phyloP scores from a whole-genome alignment of 2,797 vertebrate genomes.

The Potorous gilbertii region DNA sequence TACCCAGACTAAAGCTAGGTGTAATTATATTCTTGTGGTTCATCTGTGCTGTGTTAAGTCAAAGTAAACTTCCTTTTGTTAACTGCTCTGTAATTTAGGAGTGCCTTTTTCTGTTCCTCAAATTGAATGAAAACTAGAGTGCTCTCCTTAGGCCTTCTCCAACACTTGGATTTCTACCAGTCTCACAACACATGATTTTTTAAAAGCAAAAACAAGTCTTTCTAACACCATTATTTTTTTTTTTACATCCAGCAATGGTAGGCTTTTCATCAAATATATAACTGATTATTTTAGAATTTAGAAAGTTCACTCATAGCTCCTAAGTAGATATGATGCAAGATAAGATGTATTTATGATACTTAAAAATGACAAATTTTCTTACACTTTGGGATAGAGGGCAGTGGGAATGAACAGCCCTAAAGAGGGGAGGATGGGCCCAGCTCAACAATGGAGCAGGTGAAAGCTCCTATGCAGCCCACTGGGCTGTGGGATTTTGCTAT shows the following conservation, averaged over 20 bases:
- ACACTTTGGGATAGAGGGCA: not conserved
- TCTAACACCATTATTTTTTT: no score
- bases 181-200: no score
- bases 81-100: not conserved
- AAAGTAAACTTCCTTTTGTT: not conserved
- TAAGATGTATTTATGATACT: not conserved
- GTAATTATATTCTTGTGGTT: not conserved
- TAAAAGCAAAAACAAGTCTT: no score
- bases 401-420: not conserved
- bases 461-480: not conserved
- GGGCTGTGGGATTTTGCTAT: not conserved
- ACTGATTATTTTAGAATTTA: not conserved
- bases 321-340: not conserved
- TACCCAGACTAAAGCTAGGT: not conserved
- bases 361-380: not conserved
- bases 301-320: not conserved
- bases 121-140: no score
- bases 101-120: no score
- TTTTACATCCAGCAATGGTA: no score
- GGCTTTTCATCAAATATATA: not conserved
- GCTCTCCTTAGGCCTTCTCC: not conserved
- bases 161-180: no score
- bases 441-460: not conserved
- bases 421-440: not conserved
- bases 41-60: not conserved